phyloP scores from a whole-genome alignment of 2,797 vertebrate species.

The Chrysocyon brachyurus region DNA sequence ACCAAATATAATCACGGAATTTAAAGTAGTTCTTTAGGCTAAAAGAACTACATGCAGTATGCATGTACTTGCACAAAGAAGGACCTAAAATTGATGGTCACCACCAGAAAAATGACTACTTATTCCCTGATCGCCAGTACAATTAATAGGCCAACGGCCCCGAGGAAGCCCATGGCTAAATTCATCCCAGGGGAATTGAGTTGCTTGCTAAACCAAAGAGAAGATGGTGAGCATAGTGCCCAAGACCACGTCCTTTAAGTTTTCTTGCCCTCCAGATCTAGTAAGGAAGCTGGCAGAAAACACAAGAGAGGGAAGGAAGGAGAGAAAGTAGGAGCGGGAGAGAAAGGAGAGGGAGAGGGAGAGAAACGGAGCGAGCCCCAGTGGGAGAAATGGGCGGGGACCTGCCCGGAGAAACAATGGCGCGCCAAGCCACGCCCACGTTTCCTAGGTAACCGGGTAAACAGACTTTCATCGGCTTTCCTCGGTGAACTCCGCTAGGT shows the following conservation, averaged over 20 bases:
- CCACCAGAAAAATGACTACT: not conserved
- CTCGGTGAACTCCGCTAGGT: rapidly evolving
- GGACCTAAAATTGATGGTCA: not conserved
- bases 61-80: not conserved
- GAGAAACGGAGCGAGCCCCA: rapidly evolving
- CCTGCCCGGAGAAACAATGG: rapidly evolving
- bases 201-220: slow-evolving; percentile 7
- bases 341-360: too few species aligned
- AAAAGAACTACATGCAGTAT: not conserved
- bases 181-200: not conserved
- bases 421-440: slow-evolving; percentile 68
- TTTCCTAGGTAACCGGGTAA: slow-evolving; percentile 81
- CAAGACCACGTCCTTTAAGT: not conserved
- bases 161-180: not conserved
- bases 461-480: not conserved
- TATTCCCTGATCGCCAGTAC: not conserved
- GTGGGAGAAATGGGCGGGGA: not conserved
- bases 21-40: slow-evolving; percentile 30
- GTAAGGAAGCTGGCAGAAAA: not conserved
- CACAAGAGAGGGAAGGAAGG: too few species aligned
- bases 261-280: not conserved
- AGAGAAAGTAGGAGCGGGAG: not conserved
- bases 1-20: not conserved
- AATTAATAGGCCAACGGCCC: not conserved
- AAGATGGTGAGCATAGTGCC: not conserved